phyloP scores from a whole-genome alignment of 2,888 invertebrate species.

The Beris morrisii region DNA sequence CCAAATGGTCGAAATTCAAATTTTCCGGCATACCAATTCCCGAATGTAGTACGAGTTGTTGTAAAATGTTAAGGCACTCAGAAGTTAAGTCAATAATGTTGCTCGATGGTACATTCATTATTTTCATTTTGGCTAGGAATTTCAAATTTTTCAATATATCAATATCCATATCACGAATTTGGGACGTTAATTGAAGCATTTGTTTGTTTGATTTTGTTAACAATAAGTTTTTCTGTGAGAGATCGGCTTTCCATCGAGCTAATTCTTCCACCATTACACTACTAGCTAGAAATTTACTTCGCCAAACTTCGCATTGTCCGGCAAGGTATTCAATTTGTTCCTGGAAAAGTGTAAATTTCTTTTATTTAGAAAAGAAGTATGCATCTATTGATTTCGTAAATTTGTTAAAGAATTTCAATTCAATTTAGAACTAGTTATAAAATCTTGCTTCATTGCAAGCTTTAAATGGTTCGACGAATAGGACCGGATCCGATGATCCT shows the following conservation, averaged over 20 bases:
- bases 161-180: constrained; percentile 55
- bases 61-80: constrained; percentile 54
- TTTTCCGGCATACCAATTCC: constrained; percentile 55
- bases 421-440: too few relatives aligned
- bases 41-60: constrained; percentile 55
- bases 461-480: too few relatives aligned
- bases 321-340: constrained; percentile 92
- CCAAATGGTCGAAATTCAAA: constrained; percentile 48
- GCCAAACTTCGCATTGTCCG: constrained; percentile 95
- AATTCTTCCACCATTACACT: constrained; percentile 93
- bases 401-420: too few relatives aligned
- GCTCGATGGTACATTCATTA: constrained; percentile 51
- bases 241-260: constrained; percentile 80
- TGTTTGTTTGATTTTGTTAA: constrained; percentile 52
- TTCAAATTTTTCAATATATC: constrained; percentile 54
- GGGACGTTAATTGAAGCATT: constrained; percentile 49
- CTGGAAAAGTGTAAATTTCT: constrained; percentile 45
- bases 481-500: too few relatives aligned
- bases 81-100: constrained; percentile 53
- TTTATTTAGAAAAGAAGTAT: too few relatives aligned
- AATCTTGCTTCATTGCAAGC: too few relatives aligned
- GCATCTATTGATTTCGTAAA: too few relatives aligned
- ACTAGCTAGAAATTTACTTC: constrained; percentile 93
- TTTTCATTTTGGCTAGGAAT: constrained; percentile 53
- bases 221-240: constrained; percentile 62